phyloP scores from a whole-genome alignment of 1,140 invertebrate species.

The Aphis craccivora region DNA sequence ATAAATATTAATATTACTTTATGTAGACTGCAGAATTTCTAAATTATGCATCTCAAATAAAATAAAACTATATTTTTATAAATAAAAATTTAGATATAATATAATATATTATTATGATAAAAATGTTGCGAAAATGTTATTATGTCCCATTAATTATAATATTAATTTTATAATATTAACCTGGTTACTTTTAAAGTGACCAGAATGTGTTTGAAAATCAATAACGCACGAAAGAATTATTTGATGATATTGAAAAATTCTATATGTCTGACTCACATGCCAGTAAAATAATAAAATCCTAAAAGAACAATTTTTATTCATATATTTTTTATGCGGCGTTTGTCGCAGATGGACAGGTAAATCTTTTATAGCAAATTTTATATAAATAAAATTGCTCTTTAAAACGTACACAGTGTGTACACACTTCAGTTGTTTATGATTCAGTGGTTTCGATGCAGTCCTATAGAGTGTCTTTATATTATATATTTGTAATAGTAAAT shows the following conservation, averaged over 20 bases:
- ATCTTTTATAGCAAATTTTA: not conserved
- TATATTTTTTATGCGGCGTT: not conserved
- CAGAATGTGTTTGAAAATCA: not conserved
- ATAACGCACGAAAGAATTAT: not conserved
- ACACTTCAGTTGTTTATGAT: not conserved
- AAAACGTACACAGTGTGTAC: not conserved
- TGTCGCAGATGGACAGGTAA: not conserved
- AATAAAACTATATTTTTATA: not conserved
- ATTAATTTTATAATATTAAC: not conserved
- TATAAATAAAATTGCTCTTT: not conserved
- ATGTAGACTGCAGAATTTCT: not conserved
- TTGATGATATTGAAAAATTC: not conserved
- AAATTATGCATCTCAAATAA: not conserved
- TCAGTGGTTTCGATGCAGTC: not conserved
- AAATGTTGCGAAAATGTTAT: not conserved
- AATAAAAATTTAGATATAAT: not conserved
- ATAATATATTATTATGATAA: not conserved
- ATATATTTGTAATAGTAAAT: not conserved
- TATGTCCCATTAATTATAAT: not conserved
- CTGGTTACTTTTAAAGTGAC: not conserved
- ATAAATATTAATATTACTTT: not conserved
- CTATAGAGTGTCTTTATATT: not conserved
- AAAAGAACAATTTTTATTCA: not conserved
- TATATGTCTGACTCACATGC: not conserved
- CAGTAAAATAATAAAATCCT: constrained; percentile 2